Percentiles rank a stretch among this genome's conserved stretches.
Evolutionary conservation across 2,888 invertebrate genomes (phyloP).

Genomic region (Heptascelio sp.): DNA sequence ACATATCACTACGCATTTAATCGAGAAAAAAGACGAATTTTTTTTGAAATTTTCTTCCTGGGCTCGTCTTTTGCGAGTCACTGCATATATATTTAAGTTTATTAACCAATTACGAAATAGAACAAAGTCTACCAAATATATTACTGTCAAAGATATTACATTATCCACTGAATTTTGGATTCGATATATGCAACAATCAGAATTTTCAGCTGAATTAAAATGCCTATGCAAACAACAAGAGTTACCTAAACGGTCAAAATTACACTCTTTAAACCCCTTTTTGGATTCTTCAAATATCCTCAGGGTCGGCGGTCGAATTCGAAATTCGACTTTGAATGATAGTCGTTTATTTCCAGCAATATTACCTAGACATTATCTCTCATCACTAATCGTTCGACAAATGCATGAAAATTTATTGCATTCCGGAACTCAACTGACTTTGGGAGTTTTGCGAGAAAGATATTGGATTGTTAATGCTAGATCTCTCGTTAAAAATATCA

Average conservation of each 20-base stretch:
- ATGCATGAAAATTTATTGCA: conserved; percentile 22
- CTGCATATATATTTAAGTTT: too few relatives aligned
- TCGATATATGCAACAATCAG: too few relatives aligned
- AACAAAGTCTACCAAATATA: too few relatives aligned
- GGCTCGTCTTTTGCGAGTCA: too few relatives aligned
- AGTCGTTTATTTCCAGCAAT: neutral
- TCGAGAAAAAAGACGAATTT: too few relatives aligned
- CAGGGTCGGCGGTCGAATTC: neutral
- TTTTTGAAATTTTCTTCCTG: too few relatives aligned
- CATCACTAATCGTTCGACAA: conserved; percentile 1
- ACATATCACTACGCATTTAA: neutral
- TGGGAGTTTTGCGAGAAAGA: neutral
- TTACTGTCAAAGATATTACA: neutral
- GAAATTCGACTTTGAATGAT: neutral
- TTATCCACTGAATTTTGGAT: too few relatives aligned
- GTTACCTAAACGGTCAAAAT: neutral
- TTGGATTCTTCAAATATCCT: neutral
- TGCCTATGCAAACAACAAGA: neutral
- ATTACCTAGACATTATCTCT: neutral
- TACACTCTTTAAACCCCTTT: too few relatives aligned
- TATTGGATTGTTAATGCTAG: too few relatives aligned
- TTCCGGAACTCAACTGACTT: neutral
- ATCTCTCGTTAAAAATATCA: neutral
- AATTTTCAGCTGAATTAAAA: too few relatives aligned
- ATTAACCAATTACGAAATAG: too few relatives aligned